Conservation (phyloP, 2,888 invertebrate species). For the Alviniconcha strummeri region DNA sequence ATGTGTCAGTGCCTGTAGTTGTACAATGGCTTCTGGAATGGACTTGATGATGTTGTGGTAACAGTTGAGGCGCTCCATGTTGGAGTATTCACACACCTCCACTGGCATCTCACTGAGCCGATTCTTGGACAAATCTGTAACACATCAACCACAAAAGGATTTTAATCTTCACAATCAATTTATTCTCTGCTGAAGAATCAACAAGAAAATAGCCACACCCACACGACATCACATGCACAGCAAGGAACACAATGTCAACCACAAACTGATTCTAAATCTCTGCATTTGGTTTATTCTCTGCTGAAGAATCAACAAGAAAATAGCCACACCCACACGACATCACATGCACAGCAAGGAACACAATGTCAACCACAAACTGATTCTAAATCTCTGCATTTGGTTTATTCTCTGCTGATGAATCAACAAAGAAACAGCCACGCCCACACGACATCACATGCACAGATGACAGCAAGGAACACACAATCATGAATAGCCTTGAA, state of each 20-base stretch:
- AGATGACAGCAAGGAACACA: too few relatives aligned
- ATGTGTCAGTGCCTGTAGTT: slow-evolving; percentile 89
- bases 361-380: too few relatives aligned
- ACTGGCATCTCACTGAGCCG: slow-evolving; percentile 92
- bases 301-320: too few relatives aligned
- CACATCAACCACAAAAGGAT: slow-evolving; percentile 40
- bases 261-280: not conserved
- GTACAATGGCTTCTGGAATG: slow-evolving; percentile 88
- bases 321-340: too few relatives aligned
- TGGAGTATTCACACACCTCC: slow-evolving; percentile 90
- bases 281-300: not conserved
- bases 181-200: not conserved
- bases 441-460: too few relatives aligned
- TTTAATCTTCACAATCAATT: not conserved
- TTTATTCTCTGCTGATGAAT: not conserved
- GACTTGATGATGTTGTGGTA: slow-evolving; percentile 93
- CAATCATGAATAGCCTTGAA: too few relatives aligned
- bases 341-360: too few relatives aligned
- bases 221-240: not conserved
- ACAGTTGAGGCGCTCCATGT: slow-evolving; percentile 89
- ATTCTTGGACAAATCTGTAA: slow-evolving; percentile 88
- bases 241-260: too few relatives aligned
- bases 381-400: not conserved
- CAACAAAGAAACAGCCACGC: too few relatives aligned
- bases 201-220: not conserved